Evolutionary conservation across 2,888 invertebrate genomes (phyloP).

Genomic region (Philhelius pedissequus): DNA sequence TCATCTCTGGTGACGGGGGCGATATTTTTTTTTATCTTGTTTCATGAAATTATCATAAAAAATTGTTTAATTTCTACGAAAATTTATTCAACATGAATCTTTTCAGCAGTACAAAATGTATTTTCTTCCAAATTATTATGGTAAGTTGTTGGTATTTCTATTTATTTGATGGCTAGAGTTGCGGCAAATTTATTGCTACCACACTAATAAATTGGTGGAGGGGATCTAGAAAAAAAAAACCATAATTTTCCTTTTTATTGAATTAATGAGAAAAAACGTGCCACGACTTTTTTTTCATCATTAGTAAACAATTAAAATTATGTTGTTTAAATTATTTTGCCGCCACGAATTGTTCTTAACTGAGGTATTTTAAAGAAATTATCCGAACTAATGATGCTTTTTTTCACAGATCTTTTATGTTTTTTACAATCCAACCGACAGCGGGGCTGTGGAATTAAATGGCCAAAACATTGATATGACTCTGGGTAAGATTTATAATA

Average conservation of each 20-base stretch:
- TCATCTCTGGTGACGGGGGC: constrained; percentile 41
- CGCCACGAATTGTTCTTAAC: not conserved
- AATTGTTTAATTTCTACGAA: constrained; percentile 9
- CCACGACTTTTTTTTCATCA: constrained; percentile 45
- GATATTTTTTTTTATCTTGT: constrained; percentile 47
- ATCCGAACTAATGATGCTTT: not conserved
- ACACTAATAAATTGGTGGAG: constrained; percentile 12
- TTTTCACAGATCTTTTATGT: constrained; percentile 74
- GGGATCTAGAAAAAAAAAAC: not conserved
- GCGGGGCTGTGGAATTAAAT: constrained; percentile 90
- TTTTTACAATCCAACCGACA: constrained; percentile 88
- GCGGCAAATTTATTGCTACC: constrained; percentile 31
- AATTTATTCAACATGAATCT: constrained; percentile 70
- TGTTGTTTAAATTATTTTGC: not conserved
- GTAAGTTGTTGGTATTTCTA: constrained; percentile 68
- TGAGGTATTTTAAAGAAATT: not conserved
- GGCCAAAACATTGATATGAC: constrained; percentile 90
- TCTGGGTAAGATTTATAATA: constrained; percentile 83
- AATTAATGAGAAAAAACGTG: constrained; percentile 43
- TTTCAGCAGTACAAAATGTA: constrained; percentile 72
- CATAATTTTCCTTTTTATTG: constrained; percentile 4
- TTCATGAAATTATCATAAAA: constrained; percentile 50
- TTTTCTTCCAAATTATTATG: constrained; percentile 72
- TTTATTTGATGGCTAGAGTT: constrained; percentile 5
- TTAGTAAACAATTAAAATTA: constrained; percentile 9